phyloP scores from a whole-genome alignment of 2,888 invertebrate genomes.

The Macrophya alboannulata region DNA sequence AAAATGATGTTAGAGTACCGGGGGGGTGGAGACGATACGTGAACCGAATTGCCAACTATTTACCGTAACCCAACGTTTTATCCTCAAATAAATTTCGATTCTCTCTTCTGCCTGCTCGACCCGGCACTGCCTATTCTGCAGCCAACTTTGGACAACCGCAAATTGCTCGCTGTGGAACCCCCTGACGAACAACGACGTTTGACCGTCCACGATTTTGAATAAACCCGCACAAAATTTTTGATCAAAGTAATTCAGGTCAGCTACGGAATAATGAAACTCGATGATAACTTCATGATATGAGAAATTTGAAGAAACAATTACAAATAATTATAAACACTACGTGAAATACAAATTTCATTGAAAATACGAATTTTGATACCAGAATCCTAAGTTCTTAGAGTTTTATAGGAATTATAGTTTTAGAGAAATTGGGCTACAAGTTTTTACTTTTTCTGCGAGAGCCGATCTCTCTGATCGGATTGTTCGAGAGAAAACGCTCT shows the following conservation, averaged over 20 bases:
- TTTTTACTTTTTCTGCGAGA: neutral
- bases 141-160: slow-evolving; percentile 23
- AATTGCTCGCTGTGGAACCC: slow-evolving; percentile 29
- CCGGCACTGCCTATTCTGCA: neutral
- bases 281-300: neutral
- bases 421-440: slow-evolving; percentile 6
- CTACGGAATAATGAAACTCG: neutral
- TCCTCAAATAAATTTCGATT: slow-evolving; percentile 39
- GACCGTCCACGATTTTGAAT: slow-evolving; percentile 25
- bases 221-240: neutral
- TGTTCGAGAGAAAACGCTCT: neutral
- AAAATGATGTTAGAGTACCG: slow-evolving; percentile 6
- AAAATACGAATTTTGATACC: neutral
- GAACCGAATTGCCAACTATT: slow-evolving; percentile 45
- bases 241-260: neutral
- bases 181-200: slow-evolving; percentile 3
- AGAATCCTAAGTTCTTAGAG: neutral
- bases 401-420: neutral
- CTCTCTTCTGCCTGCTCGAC: slow-evolving; percentile 34
- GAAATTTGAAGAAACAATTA: neutral
- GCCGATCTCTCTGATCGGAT: neutral
- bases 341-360: no score
- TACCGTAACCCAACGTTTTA: slow-evolving; percentile 32
- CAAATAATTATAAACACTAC: neutral
- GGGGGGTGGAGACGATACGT: slow-evolving; percentile 25